Evolutionary conservation across 1,140 invertebrate species (phyloP), one percentile per base, ranked within the genome.

Genomic region (Pseudachorutes palmiensis): DNA sequence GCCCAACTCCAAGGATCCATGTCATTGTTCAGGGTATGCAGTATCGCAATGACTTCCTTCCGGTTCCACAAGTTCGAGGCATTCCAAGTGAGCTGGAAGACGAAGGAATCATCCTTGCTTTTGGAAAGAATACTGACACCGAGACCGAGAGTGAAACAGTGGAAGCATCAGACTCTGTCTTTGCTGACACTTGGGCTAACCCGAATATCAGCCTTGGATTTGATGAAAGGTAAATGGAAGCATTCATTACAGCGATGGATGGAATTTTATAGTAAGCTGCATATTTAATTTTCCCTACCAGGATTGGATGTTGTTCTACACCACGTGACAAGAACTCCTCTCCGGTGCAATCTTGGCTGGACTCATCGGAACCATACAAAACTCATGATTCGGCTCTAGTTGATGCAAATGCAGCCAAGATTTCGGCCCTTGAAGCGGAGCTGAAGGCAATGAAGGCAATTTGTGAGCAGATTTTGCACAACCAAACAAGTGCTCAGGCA

Each of bases 81-180:
- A 26, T 22, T 55, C 51, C 24, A 14, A 55, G 51, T 55, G 51
- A 55, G 5, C 24, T 55, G 51, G 51, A 55, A 24, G 51, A 55
- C 24, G 51, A 55, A 24, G 51, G 51, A 3, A 55, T 55, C 51
- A 55, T 55, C 24, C 3, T 55, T 55, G 51, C 51, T 24, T 55
- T 14, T 55, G 51, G 9, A 14, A 55, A 55, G 51, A 55, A 9
- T 14, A 14, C 51, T 5, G 51, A 55, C 12, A 55, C 51, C 24
- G 51, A 55, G 12, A 55, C 51, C 24, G 51, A 55, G 12, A 55
- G 51, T 55, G 51, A 55, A 16, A 26, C 24, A 19, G 5, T 55
- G 51, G 51, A 24, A 55, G 9, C 51, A 3, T 5, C 51, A 5
- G 12, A 55, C 24, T 45, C 36, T 19, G 36, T 45, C 9, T 55